Base-by-base conservation (phyloP, 1,140 invertebrate species). In the Sesamia nonagrioides region DNA sequence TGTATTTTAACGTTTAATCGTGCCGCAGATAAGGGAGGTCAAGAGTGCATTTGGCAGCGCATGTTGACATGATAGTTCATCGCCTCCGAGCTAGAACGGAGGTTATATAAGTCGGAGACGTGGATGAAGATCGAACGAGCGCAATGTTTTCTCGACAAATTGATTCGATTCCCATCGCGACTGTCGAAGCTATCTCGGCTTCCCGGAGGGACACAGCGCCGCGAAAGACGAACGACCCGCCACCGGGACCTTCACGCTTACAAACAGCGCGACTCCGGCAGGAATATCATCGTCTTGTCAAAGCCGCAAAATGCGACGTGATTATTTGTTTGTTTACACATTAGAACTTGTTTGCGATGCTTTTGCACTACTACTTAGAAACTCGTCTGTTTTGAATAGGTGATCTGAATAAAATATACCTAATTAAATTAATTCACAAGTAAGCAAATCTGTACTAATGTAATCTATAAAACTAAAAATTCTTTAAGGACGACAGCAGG, bases 61-160 rank as follows among this genome's bases (percentile, higher is more conserved):
- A 13, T 58, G 42, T 68, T 63, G 79, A 72, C 69, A 72, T 66
- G 54, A 58, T 78, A 66, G 35, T 48, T 33, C 60, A 48, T 52
- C 60, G 40, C 66, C 56, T 60, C 73, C 52, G 48, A 48, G 79
- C 35, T 35, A 56, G 58, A 60, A 77, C 42, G 13, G 79, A 58
- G 45, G 75, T 78, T 78, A 81, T 60, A 68, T 73, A 81, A 80
- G 73, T 71, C 37, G 60, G 56, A 68, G 61, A 86, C 76, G 79
- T 71, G 82, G 72, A 84, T 81, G 86, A 77, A 82, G 87, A 89
- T 87, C 75, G 86, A 86, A 79, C 84, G 85, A 83, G 82, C 75
- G 81, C 86, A 83, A 87, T 89, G 89, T 91, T 90, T 84, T 86
- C 86, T 74, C 84, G 83, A 88, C 88, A 92, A 92, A 92, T 93